These are phyloP conservation scores for Dasyprocta punctata DNA, from an alignment of 2,113 vertebrate genomes.

Conservation along the genomic window DNA sequence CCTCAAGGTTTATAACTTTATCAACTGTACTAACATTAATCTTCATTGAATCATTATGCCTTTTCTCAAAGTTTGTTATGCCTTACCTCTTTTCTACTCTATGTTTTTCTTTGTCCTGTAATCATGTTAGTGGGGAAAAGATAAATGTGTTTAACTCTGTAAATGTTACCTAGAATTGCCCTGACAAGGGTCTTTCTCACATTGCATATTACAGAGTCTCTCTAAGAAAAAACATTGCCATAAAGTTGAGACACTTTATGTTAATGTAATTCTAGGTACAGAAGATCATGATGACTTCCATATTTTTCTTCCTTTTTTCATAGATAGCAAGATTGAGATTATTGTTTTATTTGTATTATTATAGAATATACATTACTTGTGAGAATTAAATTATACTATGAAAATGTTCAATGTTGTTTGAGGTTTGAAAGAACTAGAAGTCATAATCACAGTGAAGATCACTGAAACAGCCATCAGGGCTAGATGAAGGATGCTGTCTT, in stretches of 20 bases:
- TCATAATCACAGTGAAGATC: not conserved
- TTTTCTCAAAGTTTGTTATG: not conserved
- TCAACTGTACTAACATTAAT: not conserved
- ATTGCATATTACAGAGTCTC: not conserved
- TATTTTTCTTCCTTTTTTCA: not conserved
- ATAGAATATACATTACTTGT: not conserved
- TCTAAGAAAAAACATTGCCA: not conserved
- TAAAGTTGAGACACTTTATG: not conserved
- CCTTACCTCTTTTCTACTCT: not conserved
- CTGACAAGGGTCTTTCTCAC: not conserved
- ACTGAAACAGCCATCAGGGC: not conserved
- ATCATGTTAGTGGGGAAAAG: not conserved
- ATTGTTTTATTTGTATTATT: not conserved
- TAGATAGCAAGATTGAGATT: not conserved
- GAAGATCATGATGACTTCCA: not conserved
- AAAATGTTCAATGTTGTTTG: not conserved
- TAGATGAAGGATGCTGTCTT: not conserved
- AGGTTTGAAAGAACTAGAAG: not conserved
- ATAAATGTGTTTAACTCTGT: not conserved
- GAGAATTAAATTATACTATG: not conserved
- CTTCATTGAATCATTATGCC: not conserved
- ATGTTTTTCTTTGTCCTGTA: not conserved
- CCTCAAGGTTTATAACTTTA: not conserved
- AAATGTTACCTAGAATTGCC: not conserved
- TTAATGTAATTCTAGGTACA: not conserved